Percentiles rank a stretch among this genome's conserved stretches.
Conservation (phyloP, 2,888 invertebrate species). For the Chloroclystis v-ata region DNA sequence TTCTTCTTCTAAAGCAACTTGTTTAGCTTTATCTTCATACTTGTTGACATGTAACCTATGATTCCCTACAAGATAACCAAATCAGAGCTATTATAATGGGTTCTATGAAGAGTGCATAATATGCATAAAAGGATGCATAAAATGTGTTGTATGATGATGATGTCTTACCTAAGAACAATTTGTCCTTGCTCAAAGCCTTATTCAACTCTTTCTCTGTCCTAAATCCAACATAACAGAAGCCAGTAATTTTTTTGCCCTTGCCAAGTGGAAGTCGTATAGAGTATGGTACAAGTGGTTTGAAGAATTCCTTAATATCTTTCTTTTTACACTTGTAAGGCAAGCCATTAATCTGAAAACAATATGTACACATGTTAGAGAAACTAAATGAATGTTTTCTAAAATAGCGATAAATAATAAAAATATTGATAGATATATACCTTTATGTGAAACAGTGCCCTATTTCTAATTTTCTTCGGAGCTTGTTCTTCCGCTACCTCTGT, state of each 20-base stretch:
- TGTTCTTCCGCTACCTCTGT: conserved; percentile 34
- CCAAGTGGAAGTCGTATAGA: conserved; percentile 87
- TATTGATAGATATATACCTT: conserved; percentile 51
- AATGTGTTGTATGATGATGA: too few species aligned
- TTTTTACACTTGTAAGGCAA: conserved; percentile 88
- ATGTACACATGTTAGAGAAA: too few species aligned
- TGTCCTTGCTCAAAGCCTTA: conserved; percentile 89
- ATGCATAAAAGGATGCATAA: background rate
- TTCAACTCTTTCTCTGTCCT: conserved; percentile 87
- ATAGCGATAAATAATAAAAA: background rate
- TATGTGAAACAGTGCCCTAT: conserved; percentile 62
- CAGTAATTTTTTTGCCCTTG: conserved; percentile 80
- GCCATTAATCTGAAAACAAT: conserved; percentile 83
- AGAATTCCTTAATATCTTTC: conserved; percentile 90
- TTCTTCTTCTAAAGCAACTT: conserved; percentile 57
- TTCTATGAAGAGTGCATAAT: too few species aligned
- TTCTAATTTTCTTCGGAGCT: conserved; percentile 61
- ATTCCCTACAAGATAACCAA: conserved; percentile 45
- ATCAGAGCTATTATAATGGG: background rate
- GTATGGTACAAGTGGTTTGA: conserved; percentile 86
- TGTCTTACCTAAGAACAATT: conserved; percentile 86
- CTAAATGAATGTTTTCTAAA: too few species aligned
- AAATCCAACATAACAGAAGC: conserved; percentile 95
- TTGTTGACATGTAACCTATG: conserved; percentile 64
- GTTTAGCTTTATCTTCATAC: conserved; percentile 64